Percentiles rank a stretch among this genome's conserved stretches.
Evolutionary conservation across 2,888 invertebrate species (phyloP).

Genomic region (Helobdella robusta): DNA sequence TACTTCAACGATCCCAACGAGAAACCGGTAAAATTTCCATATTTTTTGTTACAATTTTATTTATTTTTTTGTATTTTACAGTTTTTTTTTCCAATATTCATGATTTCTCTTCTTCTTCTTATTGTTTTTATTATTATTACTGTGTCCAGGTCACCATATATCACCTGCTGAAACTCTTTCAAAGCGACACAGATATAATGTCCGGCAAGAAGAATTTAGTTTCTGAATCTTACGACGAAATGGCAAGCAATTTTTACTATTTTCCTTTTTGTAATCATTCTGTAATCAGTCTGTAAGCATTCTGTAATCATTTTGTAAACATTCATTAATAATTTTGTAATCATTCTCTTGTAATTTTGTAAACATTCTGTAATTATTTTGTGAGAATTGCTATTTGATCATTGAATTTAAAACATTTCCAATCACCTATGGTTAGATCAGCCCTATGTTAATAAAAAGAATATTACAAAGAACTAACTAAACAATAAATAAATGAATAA

Average conservation of each 20-base stretch:
- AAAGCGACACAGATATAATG: slow-evolving; percentile 57
- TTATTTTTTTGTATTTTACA: neutral
- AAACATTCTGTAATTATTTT: too few species aligned
- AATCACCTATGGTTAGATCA: too few species aligned
- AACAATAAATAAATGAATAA: too few species aligned
- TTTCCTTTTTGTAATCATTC: too few species aligned
- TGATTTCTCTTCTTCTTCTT: neutral
- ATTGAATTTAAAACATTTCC: too few species aligned
- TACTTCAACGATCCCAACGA: slow-evolving; percentile 94
- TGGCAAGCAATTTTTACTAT: slow-evolving; percentile 29
- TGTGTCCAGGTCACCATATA: slow-evolving; percentile 72
- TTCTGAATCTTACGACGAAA: slow-evolving; percentile 85
- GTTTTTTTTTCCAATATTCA: neutral
- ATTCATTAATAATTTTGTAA: too few species aligned
- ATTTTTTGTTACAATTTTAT: neutral
- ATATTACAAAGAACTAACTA: too few species aligned
- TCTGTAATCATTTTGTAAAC: too few species aligned
- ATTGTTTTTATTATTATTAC: neutral
- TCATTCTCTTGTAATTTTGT: too few species aligned
- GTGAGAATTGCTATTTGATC: too few species aligned
- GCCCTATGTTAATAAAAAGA: too few species aligned
- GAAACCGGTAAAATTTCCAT: slow-evolving; percentile 63
- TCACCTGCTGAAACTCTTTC: slow-evolving; percentile 86
- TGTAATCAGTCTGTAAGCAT: too few species aligned
- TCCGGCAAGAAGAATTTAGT: slow-evolving; percentile 58